Evolutionary conservation across 1,140 invertebrate genomes (phyloP).

Genomic region (Brachionus asplanchnoidis): DNA sequence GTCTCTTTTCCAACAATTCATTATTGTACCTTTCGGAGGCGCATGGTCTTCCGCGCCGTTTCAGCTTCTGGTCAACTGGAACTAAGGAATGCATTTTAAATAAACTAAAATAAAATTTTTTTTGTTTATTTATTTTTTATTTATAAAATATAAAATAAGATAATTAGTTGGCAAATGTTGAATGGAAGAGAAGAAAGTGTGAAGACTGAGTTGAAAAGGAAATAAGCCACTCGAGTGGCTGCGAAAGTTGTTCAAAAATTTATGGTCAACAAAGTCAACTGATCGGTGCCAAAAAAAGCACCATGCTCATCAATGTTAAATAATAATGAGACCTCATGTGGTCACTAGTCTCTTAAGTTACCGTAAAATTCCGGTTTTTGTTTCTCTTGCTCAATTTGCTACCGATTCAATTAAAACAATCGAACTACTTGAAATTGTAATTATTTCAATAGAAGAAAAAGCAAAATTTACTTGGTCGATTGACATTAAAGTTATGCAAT

Average conservation of each 20-base stretch:
- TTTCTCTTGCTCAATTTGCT: constrained; percentile 10
- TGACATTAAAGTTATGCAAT: constrained; percentile 32
- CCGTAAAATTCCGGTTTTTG: neutral
- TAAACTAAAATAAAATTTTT: neutral
- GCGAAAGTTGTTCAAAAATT: constrained; percentile 13
- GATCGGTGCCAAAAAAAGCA: neutral
- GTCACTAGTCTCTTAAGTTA: neutral
- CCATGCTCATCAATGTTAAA: constrained; percentile 26
- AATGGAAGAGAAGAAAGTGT: neutral
- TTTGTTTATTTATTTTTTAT: neutral
- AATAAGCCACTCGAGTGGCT: constrained; percentile 13
- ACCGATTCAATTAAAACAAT: constrained; percentile 26
- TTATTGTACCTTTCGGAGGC: constrained; percentile 24
- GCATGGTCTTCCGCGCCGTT: constrained; percentile 27
- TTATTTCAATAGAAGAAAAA: neutral
- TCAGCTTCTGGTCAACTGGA: neutral
- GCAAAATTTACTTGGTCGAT: neutral
- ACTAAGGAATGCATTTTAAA: neutral
- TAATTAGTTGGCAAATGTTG: neutral
- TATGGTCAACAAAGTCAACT: constrained; percentile 4
- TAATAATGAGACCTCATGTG: constrained; percentile 3
- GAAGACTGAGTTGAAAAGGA: neutral
- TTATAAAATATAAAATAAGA: neutral
- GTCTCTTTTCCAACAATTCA: constrained; percentile 9
- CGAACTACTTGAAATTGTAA: constrained; percentile 12